Percentiles rank a stretch among this genome's conserved stretches.
phyloP scores from a whole-genome alignment of 2,888 invertebrate species.

The Buathra laborator region DNA sequence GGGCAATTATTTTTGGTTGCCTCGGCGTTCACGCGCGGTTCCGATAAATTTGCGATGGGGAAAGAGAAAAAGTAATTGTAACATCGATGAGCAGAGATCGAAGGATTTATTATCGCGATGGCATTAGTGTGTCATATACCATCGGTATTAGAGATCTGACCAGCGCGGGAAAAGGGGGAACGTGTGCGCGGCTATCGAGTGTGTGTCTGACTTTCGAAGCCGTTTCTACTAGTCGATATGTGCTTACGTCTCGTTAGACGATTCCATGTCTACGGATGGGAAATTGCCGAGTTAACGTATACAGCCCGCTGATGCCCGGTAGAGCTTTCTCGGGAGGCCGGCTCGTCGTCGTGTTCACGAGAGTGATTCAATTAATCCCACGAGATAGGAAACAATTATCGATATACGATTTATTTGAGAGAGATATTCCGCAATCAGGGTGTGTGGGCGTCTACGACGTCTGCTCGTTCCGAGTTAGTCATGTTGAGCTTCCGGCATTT shows the following conservation, averaged over 20 bases:
- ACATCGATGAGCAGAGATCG: slow-evolving; percentile 20
- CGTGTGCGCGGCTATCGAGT: slow-evolving; percentile 4
- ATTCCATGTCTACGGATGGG: slow-evolving; percentile 1
- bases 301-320: not conserved
- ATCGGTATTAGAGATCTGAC: not conserved
- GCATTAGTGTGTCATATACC: not conserved
- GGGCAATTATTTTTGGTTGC: slow-evolving; percentile 81
- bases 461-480: not conserved
- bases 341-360: slow-evolving; percentile 14
- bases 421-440: slow-evolving; percentile 31
- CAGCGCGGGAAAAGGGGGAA: not conserved
- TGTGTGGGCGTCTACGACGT: slow-evolving; percentile 19
- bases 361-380: slow-evolving; percentile 47
- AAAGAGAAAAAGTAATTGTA: slow-evolving; percentile 8
- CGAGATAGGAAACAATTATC: slow-evolving; percentile 48
- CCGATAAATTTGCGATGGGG: slow-evolving; percentile 38
- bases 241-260: slow-evolving; percentile 32
- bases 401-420: slow-evolving; percentile 43
- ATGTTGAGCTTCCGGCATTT: not conserved
- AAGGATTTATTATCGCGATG: slow-evolving; percentile 24
- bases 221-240: slow-evolving; percentile 11
- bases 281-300: slow-evolving; percentile 2
- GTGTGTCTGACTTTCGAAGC: slow-evolving; percentile 13
- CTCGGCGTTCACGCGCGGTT: slow-evolving; percentile 17
- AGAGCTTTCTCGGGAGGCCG: not conserved